phyloP scores from a whole-genome alignment of 23 tunicate species.

The Aplidium turbinatum region DNA sequence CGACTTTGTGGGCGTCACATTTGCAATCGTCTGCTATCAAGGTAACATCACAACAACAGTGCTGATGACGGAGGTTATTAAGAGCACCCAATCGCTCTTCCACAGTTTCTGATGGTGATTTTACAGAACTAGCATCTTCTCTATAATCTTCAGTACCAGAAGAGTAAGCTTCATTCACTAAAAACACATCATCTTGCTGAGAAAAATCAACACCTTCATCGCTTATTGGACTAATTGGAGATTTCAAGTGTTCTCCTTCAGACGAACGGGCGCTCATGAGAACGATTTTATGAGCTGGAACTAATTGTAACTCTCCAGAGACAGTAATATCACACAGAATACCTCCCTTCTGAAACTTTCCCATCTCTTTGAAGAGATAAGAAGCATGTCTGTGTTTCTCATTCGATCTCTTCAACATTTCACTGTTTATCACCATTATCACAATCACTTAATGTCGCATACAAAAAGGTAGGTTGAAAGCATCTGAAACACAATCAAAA shows the following conservation, averaged over 20 bases:
- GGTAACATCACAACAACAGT: constrained; percentile 79
- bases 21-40: constrained; percentile 36
- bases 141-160: background rate
- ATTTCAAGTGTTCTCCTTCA: background rate
- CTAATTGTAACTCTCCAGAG: constrained; percentile 40
- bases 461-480: too few species aligned
- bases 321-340: constrained; percentile 70
- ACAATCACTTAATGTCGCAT: too few species aligned
- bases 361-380: constrained; percentile 56
- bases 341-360: constrained; percentile 72
- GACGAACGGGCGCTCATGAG: constrained; percentile 64
- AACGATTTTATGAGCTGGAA: constrained; percentile 67
- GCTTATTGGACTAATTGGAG: background rate
- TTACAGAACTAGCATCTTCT: background rate
- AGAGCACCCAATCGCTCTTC: constrained; percentile 45
- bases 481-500: too few species aligned
- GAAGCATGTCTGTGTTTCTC: constrained; percentile 54
- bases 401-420: too few species aligned
- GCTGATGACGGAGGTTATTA: constrained; percentile 48
- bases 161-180: constrained; percentile 53
- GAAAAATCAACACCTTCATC: background rate
- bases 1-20: constrained; percentile 73
- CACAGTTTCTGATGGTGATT: constrained; percentile 7
- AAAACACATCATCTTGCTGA: constrained; percentile 18
- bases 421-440: too few species aligned